Conservation (phyloP, 2,113 vertebrate genomes). For the Oplegnathus fasciatus region DNA sequence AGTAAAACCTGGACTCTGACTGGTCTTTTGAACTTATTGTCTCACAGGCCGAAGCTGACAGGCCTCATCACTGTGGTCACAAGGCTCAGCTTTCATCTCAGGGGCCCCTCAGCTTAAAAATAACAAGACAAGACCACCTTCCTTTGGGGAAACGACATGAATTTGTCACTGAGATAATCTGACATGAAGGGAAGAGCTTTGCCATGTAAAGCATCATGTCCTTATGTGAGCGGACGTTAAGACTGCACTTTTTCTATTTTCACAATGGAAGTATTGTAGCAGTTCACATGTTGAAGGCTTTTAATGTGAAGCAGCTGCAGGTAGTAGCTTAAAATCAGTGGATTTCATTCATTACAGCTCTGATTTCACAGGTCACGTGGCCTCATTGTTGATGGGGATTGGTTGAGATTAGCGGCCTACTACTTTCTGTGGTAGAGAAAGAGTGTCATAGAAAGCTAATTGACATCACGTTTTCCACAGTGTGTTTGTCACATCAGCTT, state of each 20-base stretch:
- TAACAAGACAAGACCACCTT: background rate
- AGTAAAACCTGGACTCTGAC: background rate
- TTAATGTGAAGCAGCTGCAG: slow-evolving; percentile 4
- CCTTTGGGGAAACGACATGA: background rate
- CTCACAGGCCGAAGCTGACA: background rate
- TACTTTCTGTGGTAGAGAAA: too few relatives aligned
- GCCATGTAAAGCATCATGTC: background rate
- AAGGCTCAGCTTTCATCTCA: slow-evolving; percentile 13
- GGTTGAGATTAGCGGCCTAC: too few relatives aligned
- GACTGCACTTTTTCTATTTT: too few relatives aligned
- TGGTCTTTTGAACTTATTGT: background rate
- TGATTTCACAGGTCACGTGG: background rate
- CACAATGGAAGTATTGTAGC: background rate
- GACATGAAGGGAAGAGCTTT: background rate
- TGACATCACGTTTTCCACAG: background rate
- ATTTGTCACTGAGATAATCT: background rate
- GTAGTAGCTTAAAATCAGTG: background rate
- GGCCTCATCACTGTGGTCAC: slow-evolving; percentile 15
- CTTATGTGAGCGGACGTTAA: too few relatives aligned
- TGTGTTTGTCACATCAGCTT: background rate
- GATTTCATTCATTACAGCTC: too few relatives aligned
- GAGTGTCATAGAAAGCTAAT: too few relatives aligned
- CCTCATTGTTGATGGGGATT: background rate
- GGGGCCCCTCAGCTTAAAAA: background rate
- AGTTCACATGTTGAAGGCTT: background rate